Evolutionary conservation across 2,888 invertebrate genomes (phyloP), one percentile per base, ranked within the genome.

Genomic region (Melipona beecheii): DNA sequence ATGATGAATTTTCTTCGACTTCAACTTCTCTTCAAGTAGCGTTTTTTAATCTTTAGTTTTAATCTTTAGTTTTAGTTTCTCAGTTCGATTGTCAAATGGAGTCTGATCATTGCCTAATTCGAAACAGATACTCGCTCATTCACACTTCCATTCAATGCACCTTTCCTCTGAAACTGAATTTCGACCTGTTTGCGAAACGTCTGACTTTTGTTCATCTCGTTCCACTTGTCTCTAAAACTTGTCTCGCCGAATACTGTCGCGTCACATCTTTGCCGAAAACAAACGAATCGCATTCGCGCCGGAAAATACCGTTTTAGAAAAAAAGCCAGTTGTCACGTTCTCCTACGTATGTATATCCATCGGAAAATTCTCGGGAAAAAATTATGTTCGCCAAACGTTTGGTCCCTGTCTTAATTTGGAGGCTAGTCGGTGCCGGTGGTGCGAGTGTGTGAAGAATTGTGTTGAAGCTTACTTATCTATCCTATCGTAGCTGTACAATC

Each of bases 341-440:
- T 81, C 31, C 73, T 66, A 65, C 83, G 75, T 69, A 76, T 72
- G 75, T 69, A 76, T 72, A 75, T 31, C 65, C 75, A 72, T 54
- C 66, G n/a, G 72, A 73, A 81, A 74, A 70, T 52, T 66, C 54
- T 75, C 72, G 72, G 58, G 52, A 52, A 62, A 65, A 56, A 74
- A 80, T 62, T 72, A 58, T 73, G 70, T 66, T 76, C 83, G 83
- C 84, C 84, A 68, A 85, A 85, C 68, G 62, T 83, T 93, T 92
- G 92, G 93, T 93, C 93, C 93, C 93, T 93, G 91, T 89, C 90
- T 89, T 80, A 90, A 82, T 89, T 85, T 91, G 91, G 88, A 92
- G 91, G 91, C 91, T 90, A 91, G 90, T 91, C 91, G 88, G 89
- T 89, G 88, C 87, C 89, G 83, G 83, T 91, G 90, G 81, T 89